phyloP scores from a whole-genome alignment of 2,797 vertebrate species.

The Mus caroli region DNA sequence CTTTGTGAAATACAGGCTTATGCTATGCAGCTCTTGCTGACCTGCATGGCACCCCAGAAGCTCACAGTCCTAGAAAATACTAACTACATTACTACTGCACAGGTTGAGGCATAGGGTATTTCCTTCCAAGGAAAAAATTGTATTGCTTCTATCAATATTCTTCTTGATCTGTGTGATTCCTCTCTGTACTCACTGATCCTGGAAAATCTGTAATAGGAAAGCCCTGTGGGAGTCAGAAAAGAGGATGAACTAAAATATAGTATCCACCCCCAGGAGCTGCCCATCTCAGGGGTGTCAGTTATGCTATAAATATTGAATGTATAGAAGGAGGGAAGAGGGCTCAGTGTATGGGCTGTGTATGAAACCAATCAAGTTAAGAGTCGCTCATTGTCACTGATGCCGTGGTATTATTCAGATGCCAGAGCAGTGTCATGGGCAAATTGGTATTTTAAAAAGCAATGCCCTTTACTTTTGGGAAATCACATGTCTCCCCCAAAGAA shows the following conservation, averaged over 20 bases:
- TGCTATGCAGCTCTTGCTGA: neutral
- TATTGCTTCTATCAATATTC: neutral
- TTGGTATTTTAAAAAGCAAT: neutral
- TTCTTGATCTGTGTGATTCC: neutral
- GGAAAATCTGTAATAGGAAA: neutral
- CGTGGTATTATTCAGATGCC: neutral
- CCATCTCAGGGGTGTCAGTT: neutral
- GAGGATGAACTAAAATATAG: neutral
- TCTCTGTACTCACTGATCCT: neutral
- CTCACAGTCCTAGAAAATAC: neutral
- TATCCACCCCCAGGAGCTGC: neutral
- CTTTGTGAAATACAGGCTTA: neutral
- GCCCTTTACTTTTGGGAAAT: slow-evolving; percentile 5
- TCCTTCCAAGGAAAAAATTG: neutral
- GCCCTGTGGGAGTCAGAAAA: neutral
- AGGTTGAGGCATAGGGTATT: neutral
- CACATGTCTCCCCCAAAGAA: slow-evolving; percentile 40
- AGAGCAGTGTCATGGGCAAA: neutral
- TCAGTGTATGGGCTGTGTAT: neutral
- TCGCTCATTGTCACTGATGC: neutral
- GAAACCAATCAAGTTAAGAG: neutral
- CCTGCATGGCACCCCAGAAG: neutral
- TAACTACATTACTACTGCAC: neutral
- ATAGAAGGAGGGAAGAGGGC: neutral
- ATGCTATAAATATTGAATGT: neutral